phyloP scores from a whole-genome alignment of 1,140 invertebrate species.

The Philotrypesis tridentata region DNA sequence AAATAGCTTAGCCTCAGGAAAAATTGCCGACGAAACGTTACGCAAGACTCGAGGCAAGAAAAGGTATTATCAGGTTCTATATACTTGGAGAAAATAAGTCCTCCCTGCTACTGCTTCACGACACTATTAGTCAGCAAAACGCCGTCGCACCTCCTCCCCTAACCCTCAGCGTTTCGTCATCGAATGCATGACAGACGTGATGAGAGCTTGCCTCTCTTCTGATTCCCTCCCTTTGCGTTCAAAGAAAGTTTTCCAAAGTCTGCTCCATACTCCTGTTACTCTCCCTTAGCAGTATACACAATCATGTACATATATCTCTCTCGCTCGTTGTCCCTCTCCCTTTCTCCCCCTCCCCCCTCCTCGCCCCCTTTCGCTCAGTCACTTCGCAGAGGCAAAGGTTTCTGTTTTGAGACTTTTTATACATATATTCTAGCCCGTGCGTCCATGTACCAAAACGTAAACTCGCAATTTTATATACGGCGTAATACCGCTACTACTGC shows the following conservation, averaged over 20 bases:
- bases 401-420: conserved; percentile 22
- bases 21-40: neutral
- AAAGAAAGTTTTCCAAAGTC: neutral
- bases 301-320: too few species aligned
- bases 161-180: conserved; percentile 57
- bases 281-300: neutral
- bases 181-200: conserved; percentile 52
- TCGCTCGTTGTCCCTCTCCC: too few species aligned
- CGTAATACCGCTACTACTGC: neutral
- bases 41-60: neutral
- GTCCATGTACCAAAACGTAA: neutral
- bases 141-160: conserved; percentile 44
- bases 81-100: conserved; percentile 51
- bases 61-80: neutral
- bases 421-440: neutral
- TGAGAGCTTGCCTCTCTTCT: neutral
- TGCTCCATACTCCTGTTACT: neutral
- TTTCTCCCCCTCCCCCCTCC: too few species aligned
- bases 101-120: neutral
- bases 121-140: conserved; percentile 64
- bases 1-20: neutral
- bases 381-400: conserved; percentile 5
- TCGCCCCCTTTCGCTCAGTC: too few species aligned
- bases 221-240: neutral
- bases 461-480: neutral